Evolutionary conservation across 2,888 invertebrate species (phyloP).

Genomic region (Macrosoma leucophasiata): DNA sequence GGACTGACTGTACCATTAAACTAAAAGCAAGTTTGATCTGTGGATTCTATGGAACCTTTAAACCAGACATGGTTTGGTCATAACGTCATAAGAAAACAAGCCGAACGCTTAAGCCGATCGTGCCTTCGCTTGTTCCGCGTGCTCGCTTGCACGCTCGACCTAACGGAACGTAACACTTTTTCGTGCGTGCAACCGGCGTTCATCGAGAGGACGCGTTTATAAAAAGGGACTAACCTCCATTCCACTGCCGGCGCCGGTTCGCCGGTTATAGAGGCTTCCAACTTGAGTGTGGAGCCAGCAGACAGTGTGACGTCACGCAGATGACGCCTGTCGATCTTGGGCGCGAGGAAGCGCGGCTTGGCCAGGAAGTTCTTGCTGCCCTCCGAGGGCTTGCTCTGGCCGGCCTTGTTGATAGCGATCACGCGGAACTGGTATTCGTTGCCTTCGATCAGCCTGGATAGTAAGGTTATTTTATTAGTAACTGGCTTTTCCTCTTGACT

Average conservation of each 20-base stretch:
- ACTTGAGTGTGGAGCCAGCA: slow-evolving; percentile 93
- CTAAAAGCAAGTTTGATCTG: too few species aligned
- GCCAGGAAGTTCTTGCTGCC: slow-evolving; percentile 89
- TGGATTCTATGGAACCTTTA: too few species aligned
- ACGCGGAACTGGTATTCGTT: slow-evolving; percentile 98
- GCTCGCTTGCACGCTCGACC: too few species aligned
- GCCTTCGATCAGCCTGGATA: slow-evolving; percentile 86
- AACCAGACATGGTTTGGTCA: too few species aligned
- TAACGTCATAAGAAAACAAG: too few species aligned
- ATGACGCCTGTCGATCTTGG: slow-evolving; percentile 95
- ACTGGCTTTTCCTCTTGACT: too few species aligned
- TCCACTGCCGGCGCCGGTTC: slow-evolving; percentile 96
- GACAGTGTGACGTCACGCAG: slow-evolving; percentile 93
- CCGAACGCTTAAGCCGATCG: too few species aligned
- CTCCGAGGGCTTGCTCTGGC: slow-evolving; percentile 93
- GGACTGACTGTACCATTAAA: too few species aligned
- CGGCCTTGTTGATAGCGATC: slow-evolving; percentile 96
- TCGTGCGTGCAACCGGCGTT: too few species aligned
- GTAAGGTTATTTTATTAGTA: neutral
- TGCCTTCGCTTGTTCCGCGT: too few species aligned
- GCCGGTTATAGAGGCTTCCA: slow-evolving; percentile 94
- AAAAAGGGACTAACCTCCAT: slow-evolving; percentile 83
- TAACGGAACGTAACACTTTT: too few species aligned
- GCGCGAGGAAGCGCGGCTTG: slow-evolving; percentile 92
- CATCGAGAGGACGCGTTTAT: too few species aligned